These are phyloP conservation scores for Aegotheles bennettii DNA, from an alignment of 2,113 vertebrate genomes.

Conservation along the genomic window DNA sequence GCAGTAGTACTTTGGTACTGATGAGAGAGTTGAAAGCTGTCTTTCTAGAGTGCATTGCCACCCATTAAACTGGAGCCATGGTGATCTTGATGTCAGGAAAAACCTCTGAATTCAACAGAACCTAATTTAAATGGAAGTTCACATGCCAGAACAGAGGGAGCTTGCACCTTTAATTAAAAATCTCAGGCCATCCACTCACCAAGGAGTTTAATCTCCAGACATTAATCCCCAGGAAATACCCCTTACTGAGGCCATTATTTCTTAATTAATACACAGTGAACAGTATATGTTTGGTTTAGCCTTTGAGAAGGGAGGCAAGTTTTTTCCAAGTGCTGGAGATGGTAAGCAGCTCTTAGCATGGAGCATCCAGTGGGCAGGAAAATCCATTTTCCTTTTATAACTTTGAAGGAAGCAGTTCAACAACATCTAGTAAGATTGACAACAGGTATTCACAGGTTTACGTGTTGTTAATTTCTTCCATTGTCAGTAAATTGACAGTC, in stretches of 20 bases:
- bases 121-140: slow-evolving; percentile 21
- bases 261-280: neutral
- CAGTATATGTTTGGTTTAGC: neutral
- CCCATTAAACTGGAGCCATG: neutral
- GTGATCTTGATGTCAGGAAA: neutral
- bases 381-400: neutral
- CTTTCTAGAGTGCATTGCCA: neutral
- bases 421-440: neutral
- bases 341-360: neutral
- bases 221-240: slow-evolving; percentile 11
- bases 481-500: neutral
- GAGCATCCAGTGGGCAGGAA: neutral
- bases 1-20: neutral
- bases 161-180: slow-evolving; percentile 49
- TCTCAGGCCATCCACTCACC: neutral
- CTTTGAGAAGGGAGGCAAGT: neutral
- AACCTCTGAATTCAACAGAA: neutral
- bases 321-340: neutral
- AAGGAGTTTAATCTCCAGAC: no score
- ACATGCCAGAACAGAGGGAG: slow-evolving; percentile 6
- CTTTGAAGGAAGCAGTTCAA: neutral
- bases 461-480: neutral
- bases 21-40: neutral
- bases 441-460: neutral
- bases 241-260: slow-evolving; percentile 21